These are phyloP conservation scores for Hydropsyche betteni DNA, from an alignment of 2,888 invertebrate species.

Conservation along the genomic window DNA sequence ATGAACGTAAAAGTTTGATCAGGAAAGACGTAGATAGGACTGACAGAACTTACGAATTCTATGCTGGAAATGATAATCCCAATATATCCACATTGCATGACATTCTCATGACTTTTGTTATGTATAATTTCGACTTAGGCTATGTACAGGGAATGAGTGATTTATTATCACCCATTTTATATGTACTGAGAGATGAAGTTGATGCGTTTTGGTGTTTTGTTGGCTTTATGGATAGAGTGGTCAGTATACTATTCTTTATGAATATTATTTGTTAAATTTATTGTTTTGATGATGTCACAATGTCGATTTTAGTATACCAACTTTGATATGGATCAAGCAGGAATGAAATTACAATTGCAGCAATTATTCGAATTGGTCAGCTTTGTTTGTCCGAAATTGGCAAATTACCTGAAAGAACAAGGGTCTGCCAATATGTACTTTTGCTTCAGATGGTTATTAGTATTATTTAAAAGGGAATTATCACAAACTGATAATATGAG, in stretches of 20 bases:
- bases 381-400: constrained; percentile 85
- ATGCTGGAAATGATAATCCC: constrained; percentile 91
- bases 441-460: constrained; percentile 97
- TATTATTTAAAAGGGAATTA: constrained; percentile 96
- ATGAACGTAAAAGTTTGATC: constrained; percentile 91
- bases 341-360: constrained; percentile 92
- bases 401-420: constrained; percentile 84
- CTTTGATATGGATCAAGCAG: constrained; percentile 96
- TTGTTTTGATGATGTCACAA: constrained; percentile 18
- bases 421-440: constrained; percentile 97
- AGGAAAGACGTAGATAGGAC: constrained; percentile 98
- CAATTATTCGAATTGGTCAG: constrained; percentile 84
- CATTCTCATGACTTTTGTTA: constrained; percentile 97
- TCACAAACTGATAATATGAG: constrained; percentile 85
- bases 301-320: constrained; percentile 75
- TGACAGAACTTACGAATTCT: constrained; percentile 90
- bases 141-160: constrained; percentile 99
- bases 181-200: constrained; percentile 90
- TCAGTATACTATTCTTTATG: constrained; percentile 61
- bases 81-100: constrained; percentile 87
- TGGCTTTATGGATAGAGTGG: constrained; percentile 96
- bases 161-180: constrained; percentile 89
- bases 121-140: constrained; percentile 98
- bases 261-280: background rate
- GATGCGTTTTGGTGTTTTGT: constrained; percentile 99